Evolutionary conservation across 2,888 invertebrate genomes (phyloP).

Genomic region (Smittia aterrima): DNA sequence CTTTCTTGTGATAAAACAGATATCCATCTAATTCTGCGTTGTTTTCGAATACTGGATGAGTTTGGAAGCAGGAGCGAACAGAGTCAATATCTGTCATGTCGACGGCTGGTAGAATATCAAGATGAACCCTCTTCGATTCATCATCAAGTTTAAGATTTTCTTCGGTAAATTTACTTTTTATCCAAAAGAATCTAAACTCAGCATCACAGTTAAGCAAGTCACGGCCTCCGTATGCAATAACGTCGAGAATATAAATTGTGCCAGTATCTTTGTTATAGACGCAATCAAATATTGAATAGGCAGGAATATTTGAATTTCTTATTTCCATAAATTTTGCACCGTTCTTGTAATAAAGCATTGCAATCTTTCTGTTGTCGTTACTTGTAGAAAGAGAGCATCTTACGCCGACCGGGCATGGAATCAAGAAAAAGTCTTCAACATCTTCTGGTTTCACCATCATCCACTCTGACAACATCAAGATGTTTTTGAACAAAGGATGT

Average conservation of each 20-base stretch:
- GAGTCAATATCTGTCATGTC: conserved; percentile 48
- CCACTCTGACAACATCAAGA: conserved; percentile 93
- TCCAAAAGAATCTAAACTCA: conserved; percentile 82
- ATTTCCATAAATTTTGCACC: conserved; percentile 61
- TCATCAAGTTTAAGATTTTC: conserved; percentile 43
- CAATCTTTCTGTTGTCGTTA: conserved; percentile 48
- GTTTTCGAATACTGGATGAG: conserved; percentile 49
- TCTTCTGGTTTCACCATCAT: conserved; percentile 79
- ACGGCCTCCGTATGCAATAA: conserved; percentile 54
- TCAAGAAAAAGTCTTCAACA: conserved; percentile 70
- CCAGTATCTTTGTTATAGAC: conserved; percentile 64
- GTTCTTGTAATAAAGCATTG: conserved; percentile 66
- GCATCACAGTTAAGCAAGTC: conserved; percentile 54
- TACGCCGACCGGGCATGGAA: conserved; percentile 80
- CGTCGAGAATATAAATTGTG: conserved; percentile 76
- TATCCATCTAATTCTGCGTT: conserved; percentile 74
- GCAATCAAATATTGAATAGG: conserved; percentile 70
- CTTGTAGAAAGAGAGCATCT: conserved; percentile 70
- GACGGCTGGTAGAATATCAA: conserved; percentile 46
- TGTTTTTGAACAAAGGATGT: conserved; percentile 49
- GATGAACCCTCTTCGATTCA: conserved; percentile 45
- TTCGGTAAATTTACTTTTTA: conserved; percentile 71
- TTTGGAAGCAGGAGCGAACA: conserved; percentile 46
- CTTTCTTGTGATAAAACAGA: conserved; percentile 84
- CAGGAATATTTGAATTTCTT: conserved; percentile 49